Percentiles rank a stretch among this genome's conserved stretches.
These are phyloP conservation scores for Ophioninae sp. DNA, from an alignment of 2,888 invertebrate species.

Conservation along the genomic window DNA sequence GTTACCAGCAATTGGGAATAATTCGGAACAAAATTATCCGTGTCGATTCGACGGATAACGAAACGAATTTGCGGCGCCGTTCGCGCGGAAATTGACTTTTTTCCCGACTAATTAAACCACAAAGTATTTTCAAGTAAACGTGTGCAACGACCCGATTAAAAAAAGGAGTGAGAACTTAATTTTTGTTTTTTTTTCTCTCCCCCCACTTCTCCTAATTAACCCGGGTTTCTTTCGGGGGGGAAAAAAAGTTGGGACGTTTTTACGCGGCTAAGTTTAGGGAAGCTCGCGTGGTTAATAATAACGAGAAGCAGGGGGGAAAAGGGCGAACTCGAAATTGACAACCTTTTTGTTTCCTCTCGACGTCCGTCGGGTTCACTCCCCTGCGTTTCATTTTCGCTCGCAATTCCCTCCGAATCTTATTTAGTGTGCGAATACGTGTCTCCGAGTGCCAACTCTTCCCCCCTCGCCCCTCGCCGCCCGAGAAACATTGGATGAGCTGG, in stretches of 20 bases:
- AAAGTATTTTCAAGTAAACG: too few species aligned
- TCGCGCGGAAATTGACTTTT: too few species aligned
- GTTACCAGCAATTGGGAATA: too few species aligned
- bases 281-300: background rate
- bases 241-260: too few species aligned
- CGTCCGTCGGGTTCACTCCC: background rate
- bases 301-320: constrained; percentile 17
- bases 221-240: too few species aligned
- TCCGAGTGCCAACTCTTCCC: constrained; percentile 1
- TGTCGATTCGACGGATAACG: constrained; percentile 15
- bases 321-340: constrained; percentile 21
- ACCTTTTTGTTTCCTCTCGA: constrained; percentile 2
- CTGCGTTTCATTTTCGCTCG: constrained; percentile 18
- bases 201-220: too few species aligned
- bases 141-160: too few species aligned
- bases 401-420: background rate
- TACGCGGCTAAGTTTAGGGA: too few species aligned
- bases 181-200: too few species aligned
- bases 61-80: background rate
- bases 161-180: too few species aligned
- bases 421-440: background rate
- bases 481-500: constrained; percentile 12
- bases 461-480: background rate
- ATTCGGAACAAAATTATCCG: background rate
- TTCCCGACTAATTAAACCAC: too few species aligned